phyloP scores from a whole-genome alignment of 2,888 invertebrate genomes.

The Leucophenga maculata region DNA sequence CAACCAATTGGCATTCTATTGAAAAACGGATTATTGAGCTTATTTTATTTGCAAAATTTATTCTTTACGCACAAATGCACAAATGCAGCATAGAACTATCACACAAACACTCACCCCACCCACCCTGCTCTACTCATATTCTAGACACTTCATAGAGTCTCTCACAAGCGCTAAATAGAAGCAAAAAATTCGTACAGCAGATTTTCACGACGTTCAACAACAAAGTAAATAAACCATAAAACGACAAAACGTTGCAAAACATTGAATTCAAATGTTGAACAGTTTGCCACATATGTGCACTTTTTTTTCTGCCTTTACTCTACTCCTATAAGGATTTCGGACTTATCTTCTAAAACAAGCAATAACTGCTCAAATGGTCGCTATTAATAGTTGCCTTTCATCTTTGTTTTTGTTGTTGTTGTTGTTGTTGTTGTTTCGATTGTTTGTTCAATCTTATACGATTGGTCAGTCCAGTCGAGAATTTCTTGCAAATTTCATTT shows the following conservation, averaged over 20 bases:
- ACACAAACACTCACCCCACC: slow-evolving; percentile 21
- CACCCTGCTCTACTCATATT: neutral
- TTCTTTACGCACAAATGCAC: slow-evolving; percentile 64
- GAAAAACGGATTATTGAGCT: slow-evolving; percentile 64
- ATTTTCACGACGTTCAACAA: slow-evolving; percentile 6
- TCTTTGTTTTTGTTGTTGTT: neutral
- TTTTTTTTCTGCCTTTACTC: slow-evolving; percentile 45
- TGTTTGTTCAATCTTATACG: no score
- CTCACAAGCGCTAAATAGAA: slow-evolving; percentile 48
- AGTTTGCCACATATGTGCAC: slow-evolving; percentile 62
- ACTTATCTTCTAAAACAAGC: slow-evolving; percentile 5
- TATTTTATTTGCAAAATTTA: slow-evolving; percentile 67
- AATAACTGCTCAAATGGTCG: slow-evolving; percentile 28
- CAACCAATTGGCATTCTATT: slow-evolving; percentile 46
- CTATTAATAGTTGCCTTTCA: neutral
- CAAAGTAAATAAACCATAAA: slow-evolving; percentile 59
- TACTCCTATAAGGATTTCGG: neutral
- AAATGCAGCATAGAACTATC: slow-evolving; percentile 36
- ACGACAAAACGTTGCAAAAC: slow-evolving; percentile 53
- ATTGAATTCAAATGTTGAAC: slow-evolving; percentile 27
- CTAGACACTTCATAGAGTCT: neutral
- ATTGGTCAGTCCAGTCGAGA: no score
- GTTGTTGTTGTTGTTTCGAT: no score
- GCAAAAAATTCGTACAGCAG: slow-evolving; percentile 44
- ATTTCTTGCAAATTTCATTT: no score